A percentile compares a stretch with the other conserved stretches of the same genome.
phyloP scores from a whole-genome alignment of 2,113 vertebrate genomes.

The Microcebus ravelobensis region DNA sequence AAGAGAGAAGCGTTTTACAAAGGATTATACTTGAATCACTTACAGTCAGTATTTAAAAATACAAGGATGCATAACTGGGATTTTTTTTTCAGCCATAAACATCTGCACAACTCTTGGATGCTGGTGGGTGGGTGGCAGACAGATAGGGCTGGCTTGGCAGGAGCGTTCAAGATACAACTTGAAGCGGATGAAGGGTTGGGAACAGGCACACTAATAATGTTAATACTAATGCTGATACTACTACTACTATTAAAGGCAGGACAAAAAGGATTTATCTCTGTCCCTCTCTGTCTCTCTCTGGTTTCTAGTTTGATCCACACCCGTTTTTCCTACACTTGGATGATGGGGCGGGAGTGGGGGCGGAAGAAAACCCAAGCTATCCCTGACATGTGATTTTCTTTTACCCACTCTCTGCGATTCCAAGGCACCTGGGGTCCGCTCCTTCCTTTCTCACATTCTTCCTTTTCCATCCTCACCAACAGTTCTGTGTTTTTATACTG shows the following conservation, averaged over 20 bases:
- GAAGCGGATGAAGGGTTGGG: background rate
- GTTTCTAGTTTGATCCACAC: background rate
- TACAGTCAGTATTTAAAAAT: slow-evolving; percentile 84
- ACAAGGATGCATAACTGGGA: slow-evolving; percentile 73
- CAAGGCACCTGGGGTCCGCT: background rate
- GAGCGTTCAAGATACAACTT: background rate
- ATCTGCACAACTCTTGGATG: slow-evolving; percentile 69
- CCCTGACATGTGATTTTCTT: background rate
- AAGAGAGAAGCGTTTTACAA: slow-evolving; percentile 79
- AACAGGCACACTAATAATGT: background rate
- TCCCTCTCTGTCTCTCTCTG: background rate
- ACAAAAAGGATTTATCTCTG: background rate
- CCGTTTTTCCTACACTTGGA: background rate
- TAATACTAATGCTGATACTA: background rate
- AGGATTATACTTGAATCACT: slow-evolving; percentile 81
- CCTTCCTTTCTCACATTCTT: background rate
- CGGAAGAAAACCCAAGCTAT: background rate
- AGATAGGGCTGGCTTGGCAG: slow-evolving; percentile 51
- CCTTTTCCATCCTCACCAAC: background rate
- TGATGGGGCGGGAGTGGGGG: background rate
- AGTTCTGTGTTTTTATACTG: background rate
- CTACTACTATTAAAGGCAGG: slow-evolving; percentile 15
- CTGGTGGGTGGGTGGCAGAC: slow-evolving; percentile 57
- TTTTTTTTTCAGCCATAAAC: slow-evolving; percentile 56
- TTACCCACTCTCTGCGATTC: background rate